Base-by-base conservation (phyloP, 2,888 invertebrate genomes). In the Nomada ruficornis region DNA sequence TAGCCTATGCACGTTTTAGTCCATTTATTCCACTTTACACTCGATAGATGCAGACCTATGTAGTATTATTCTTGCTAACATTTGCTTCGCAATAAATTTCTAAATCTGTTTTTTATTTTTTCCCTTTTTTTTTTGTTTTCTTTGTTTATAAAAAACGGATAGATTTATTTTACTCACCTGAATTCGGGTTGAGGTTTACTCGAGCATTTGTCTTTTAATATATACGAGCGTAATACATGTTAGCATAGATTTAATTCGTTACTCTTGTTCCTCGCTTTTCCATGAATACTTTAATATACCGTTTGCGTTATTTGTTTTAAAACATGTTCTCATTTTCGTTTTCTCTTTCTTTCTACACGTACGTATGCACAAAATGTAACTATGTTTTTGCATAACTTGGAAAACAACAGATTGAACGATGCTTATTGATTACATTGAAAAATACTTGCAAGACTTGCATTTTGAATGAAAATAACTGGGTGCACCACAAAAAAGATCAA, bases 131-230 rank as follows among this genome's bases (percentile, higher is more conserved):
- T 23, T 23, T 23, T 23, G 23, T n/a, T 65, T 50, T 65, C 65
- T 62, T 77, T 57, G 77, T 79, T 64, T 52, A 77, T 84, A 82
- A 91, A 91, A 90, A 92, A 92, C 91, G 90, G 90, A 91, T 91
- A 92, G 87, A 91, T 90, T 90, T 92, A 86, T 91, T 91, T 93
- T 93, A 93, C 93, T 93, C 93, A 93, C 93, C 93, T 93, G 92
- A 90, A 84, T 85, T 90, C 89, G 88, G 88, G 90, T 91, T 92
- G 92, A 90, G 90, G 91, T 90, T 89, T 91, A 91, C 91, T 92
- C 92, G 92, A 92, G 89, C 92, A 89, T 92, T 91, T 91, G 88
- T 87, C 64, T 76, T 82, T 84, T 81, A 87, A 87, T 83, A 80
- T 78, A 85, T 85, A 80, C 63, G 71, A 85, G 67, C 79, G 57